Percentiles rank a stretch among this genome's conserved stretches.
phyloP scores from a whole-genome alignment of 2,888 invertebrate genomes.

The Ephialtes manifestator region DNA sequence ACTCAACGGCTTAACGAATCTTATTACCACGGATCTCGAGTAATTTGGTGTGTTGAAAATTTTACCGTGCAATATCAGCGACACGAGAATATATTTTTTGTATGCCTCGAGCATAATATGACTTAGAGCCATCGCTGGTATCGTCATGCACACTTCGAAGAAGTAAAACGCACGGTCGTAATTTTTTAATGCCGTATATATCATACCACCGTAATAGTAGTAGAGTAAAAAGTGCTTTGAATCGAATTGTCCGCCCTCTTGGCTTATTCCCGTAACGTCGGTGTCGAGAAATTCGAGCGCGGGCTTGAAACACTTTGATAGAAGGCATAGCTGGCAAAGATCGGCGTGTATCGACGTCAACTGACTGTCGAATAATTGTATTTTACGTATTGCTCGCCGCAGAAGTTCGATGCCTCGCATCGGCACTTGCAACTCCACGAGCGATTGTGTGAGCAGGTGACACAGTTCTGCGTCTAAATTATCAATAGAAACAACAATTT shows the following conservation, averaged over 20 bases:
- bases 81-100: conserved; percentile 97
- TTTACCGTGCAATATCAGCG: conserved; percentile 96
- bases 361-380: conserved; percentile 95
- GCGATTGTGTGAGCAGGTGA: conserved; percentile 92
- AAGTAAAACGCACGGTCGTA: conserved; percentile 97
- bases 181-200: conserved; percentile 97
- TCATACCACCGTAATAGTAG: conserved; percentile 99
- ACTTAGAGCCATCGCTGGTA: conserved; percentile 97
- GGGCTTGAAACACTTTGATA: conserved; percentile 96
- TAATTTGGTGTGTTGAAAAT: conserved; percentile 95
- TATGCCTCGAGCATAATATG: conserved; percentile 99
- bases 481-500: conserved; percentile 46
- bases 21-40: conserved; percentile 94
- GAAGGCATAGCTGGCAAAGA: conserved; percentile 95
- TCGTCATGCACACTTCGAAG: conserved; percentile 98
- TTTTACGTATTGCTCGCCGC: conserved; percentile 94
- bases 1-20: conserved; percentile 94
- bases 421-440: conserved; percentile 93
- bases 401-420: conserved; percentile 94
- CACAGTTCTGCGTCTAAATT: conserved; percentile 95
- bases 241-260: conserved; percentile 94
- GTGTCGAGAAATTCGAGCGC: conserved; percentile 95
- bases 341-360: conserved; percentile 98
- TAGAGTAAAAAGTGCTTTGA: conserved; percentile 96
- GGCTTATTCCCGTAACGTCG: conserved; percentile 96